Percentiles rank a stretch among this genome's conserved stretches.
phyloP scores from a whole-genome alignment of 2,113 vertebrate genomes.

The Pelecanoides urinatrix region DNA sequence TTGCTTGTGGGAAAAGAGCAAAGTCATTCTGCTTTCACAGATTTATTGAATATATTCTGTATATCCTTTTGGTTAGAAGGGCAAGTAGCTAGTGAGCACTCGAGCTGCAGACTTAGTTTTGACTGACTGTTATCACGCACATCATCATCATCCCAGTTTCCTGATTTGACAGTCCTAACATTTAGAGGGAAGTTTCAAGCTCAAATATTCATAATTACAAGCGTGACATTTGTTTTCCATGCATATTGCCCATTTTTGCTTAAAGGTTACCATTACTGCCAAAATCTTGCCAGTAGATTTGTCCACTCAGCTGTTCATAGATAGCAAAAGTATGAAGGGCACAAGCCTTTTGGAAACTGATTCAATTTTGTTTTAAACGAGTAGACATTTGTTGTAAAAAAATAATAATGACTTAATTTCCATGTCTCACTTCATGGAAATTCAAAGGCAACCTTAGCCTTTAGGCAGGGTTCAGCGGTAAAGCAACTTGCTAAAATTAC shows the following conservation, averaged over 20 bases:
- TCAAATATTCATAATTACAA: background rate
- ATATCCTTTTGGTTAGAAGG: background rate
- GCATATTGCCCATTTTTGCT: background rate
- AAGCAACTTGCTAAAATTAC: background rate
- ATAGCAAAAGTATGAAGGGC: background rate
- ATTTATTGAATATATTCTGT: background rate
- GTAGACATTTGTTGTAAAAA: background rate
- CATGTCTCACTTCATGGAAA: background rate
- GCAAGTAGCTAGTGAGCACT: background rate
- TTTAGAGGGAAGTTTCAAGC: background rate
- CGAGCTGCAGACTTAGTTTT: background rate
- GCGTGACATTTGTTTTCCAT: background rate
- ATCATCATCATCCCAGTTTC: background rate
- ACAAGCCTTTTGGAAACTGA: background rate
- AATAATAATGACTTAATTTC: background rate
- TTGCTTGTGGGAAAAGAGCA: background rate
- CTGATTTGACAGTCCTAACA: background rate
- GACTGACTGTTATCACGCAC: background rate
- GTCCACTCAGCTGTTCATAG: background rate
- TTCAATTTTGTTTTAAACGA: background rate
- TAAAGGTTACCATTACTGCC: background rate
- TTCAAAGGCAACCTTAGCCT: background rate
- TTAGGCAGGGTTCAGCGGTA: background rate
- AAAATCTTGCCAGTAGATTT: background rate
- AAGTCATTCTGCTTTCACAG: background rate